Conservation (phyloP, 2,113 vertebrate species). For the Hemibagrus wyckioides region DNA sequence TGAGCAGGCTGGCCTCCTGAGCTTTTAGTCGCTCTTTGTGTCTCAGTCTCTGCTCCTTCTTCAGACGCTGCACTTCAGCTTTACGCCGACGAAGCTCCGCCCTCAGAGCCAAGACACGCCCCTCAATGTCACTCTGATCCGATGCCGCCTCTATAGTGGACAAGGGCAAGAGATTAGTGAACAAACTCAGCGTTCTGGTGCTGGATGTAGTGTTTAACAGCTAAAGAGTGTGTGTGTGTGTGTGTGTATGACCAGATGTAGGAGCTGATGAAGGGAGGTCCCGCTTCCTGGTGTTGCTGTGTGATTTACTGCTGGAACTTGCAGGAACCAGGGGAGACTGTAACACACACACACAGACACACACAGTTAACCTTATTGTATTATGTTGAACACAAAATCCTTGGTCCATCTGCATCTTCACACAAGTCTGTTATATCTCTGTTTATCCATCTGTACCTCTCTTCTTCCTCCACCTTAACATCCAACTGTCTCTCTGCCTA, state of each 20-base stretch:
- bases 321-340: not conserved
- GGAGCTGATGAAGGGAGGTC: constrained; percentile 77
- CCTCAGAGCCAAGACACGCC: constrained; percentile 88
- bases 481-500: not conserved
- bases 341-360: constrained; percentile 18
- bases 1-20: constrained; percentile 91
- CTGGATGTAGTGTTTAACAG: not conserved
- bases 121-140: constrained; percentile 94
- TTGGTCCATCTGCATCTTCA: not conserved
- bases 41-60: constrained; percentile 92
- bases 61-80: constrained; percentile 87
- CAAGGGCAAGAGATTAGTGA: not conserved
- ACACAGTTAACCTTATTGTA: not conserved
- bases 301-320: constrained; percentile 65
- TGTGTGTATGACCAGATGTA: constrained; percentile 80
- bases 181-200: not conserved
- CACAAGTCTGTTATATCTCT: too few relatives aligned
- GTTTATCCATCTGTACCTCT: not conserved
- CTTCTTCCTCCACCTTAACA: too few relatives aligned
- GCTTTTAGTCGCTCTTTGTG: constrained; percentile 92
- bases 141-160: constrained; percentile 83
- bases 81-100: constrained; percentile 89
- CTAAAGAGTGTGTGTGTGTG: not conserved
- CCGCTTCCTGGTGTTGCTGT: constrained; percentile 68
- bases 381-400: not conserved